A percentile compares a stretch with the other conserved stretches of the same genome.
These are phyloP conservation scores for Scyliorhinus canicula DNA, from an alignment of 2,797 vertebrate species.

Conservation along the genomic window DNA sequence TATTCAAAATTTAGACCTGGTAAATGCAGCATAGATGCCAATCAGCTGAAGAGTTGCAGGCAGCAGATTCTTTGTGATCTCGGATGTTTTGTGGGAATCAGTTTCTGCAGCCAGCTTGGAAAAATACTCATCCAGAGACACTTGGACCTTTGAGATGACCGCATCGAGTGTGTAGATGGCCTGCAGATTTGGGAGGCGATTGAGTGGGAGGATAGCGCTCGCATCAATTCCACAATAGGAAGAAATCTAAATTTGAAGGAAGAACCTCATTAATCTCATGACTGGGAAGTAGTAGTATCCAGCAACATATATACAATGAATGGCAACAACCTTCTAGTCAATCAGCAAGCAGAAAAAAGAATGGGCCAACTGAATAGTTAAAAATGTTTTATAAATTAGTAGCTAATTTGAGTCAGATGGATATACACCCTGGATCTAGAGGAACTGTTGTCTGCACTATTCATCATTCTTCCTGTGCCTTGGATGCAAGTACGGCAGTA, in stretches of 20 bases:
- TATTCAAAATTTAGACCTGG: slow-evolving; percentile 63
- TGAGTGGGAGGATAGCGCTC: slow-evolving; percentile 75
- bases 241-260: slow-evolving; percentile 71
- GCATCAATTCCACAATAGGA: slow-evolving; percentile 83
- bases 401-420: not conserved
- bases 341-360: not conserved
- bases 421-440: not conserved
- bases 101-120: slow-evolving; percentile 87
- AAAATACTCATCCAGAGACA: slow-evolving; percentile 92
- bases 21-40: slow-evolving; percentile 84
- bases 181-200: slow-evolving; percentile 88
- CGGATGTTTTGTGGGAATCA: slow-evolving; percentile 78
- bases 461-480: not conserved
- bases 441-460: not conserved
- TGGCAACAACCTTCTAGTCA: not conserved
- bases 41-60: slow-evolving; percentile 88
- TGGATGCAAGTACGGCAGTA: not conserved
- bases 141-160: slow-evolving; percentile 94
- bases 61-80: slow-evolving; percentile 91
- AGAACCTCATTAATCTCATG: not conserved
- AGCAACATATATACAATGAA: not conserved
- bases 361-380: not conserved
- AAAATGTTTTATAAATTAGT: not conserved
- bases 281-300: not conserved
- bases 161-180: slow-evolving; percentile 92